phyloP scores from a whole-genome alignment of 2,888 invertebrate genomes.

The Diarsia mendica region DNA sequence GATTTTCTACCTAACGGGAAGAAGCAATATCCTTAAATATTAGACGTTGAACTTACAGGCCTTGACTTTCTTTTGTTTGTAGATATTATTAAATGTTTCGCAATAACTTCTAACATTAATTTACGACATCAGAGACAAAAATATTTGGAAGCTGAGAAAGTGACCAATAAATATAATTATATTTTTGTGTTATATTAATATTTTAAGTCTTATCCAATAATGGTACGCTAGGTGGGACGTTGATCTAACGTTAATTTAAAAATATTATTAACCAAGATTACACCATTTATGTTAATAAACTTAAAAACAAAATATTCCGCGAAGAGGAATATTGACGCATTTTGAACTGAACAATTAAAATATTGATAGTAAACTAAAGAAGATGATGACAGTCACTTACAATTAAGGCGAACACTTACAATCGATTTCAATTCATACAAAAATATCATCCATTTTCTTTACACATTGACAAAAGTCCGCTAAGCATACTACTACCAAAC shows the following conservation, averaged over 20 bases:
- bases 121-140: slow-evolving; percentile 66
- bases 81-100: slow-evolving; percentile 57
- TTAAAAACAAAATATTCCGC: slow-evolving; percentile 45
- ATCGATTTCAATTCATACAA: slow-evolving; percentile 86
- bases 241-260: slow-evolving; percentile 65
- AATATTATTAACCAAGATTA: slow-evolving; percentile 73
- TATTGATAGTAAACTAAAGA: slow-evolving; percentile 45
- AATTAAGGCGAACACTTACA: slow-evolving; percentile 83
- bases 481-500: slow-evolving; percentile 80
- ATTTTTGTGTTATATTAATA: slow-evolving; percentile 63
- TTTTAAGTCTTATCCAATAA: slow-evolving; percentile 81
- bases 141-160: slow-evolving; percentile 63
- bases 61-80: slow-evolving; percentile 62
- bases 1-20: slow-evolving; percentile 75
- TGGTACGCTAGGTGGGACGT: slow-evolving; percentile 87
- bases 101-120: slow-evolving; percentile 72
- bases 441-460: slow-evolving; percentile 88
- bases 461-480: slow-evolving; percentile 83
- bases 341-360: slow-evolving; percentile 41
- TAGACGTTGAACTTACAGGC: slow-evolving; percentile 75
- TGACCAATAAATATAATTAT: slow-evolving; percentile 64
- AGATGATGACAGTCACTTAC: slow-evolving; percentile 71
- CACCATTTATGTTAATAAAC: slow-evolving; percentile 59
- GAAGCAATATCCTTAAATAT: slow-evolving; percentile 76
- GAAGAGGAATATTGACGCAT: slow-evolving; percentile 50